Conservation (phyloP, 2,113 vertebrate species). For the Leucopsar rothschildi region DNA sequence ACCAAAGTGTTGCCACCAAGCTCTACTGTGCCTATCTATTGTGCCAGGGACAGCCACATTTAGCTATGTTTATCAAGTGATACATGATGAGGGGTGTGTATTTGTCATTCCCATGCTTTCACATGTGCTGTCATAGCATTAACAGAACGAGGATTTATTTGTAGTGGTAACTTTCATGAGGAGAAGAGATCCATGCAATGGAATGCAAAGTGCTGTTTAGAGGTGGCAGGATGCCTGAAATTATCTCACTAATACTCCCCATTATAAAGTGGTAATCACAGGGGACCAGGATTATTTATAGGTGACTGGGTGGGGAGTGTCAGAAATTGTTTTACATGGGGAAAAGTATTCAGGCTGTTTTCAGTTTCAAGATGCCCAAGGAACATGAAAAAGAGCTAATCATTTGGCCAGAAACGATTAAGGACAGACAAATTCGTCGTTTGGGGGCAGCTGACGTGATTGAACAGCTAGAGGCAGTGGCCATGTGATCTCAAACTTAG, state of each 20-base stretch:
- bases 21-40: not conserved
- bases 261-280: not conserved
- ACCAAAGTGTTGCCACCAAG: not conserved
- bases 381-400: not conserved
- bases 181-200: not conserved
- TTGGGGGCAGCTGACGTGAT: not conserved
- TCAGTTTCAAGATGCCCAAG: not conserved
- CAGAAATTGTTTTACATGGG: not conserved
- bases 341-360: not conserved
- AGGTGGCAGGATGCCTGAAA: constrained; percentile 5
- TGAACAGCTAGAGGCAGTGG: not conserved
- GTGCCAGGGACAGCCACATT: not conserved
- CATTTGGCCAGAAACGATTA: not conserved
- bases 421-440: not conserved
- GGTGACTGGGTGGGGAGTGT: not conserved
- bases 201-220: not conserved
- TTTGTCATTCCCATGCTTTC: not conserved
- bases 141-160: not conserved
- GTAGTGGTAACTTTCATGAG: not conserved
- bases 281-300: not conserved
- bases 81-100: not conserved
- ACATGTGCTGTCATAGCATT: not conserved
- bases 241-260: not conserved
- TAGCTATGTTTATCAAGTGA: not conserved
- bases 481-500: not conserved